A percentile compares a stretch with the other conserved stretches of the same genome.
Conservation (phyloP, 2,113 vertebrate species). For the Mustela nigripes region DNA sequence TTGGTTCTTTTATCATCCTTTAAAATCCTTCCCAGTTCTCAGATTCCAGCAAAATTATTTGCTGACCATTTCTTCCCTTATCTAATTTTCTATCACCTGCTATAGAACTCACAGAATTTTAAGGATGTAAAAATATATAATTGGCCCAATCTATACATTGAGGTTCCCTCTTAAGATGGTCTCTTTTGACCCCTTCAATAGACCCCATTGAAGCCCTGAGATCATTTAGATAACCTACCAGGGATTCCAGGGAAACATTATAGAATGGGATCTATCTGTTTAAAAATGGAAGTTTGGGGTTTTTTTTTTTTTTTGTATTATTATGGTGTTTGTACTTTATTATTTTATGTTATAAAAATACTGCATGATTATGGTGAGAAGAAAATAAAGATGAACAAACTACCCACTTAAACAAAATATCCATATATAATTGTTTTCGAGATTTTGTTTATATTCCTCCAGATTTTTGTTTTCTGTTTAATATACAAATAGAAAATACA, state of each 20-base stretch:
- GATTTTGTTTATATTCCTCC: neutral
- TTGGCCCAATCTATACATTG: neutral
- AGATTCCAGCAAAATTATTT: neutral
- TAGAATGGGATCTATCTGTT: neutral
- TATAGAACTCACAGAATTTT: neutral
- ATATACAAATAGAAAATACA: neutral
- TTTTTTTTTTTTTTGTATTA: neutral
- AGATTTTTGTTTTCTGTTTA: neutral
- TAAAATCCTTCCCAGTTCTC: neutral
- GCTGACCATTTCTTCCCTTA: too few relatives aligned
- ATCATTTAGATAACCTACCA: neutral
- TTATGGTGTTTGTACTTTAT: constrained; percentile 34
- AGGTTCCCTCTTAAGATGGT: neutral
- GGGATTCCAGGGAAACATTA: neutral
- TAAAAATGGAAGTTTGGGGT: neutral
- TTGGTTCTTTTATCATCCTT: neutral
- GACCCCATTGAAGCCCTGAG: neutral
- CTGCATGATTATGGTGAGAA: neutral
- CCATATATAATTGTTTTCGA: neutral
- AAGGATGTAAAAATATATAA: neutral
- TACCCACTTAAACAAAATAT: neutral
- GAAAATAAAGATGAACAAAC: constrained; percentile 32
- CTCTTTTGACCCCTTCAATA: neutral
- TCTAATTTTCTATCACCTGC: neutral
- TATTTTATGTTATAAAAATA: neutral